These are phyloP conservation scores for Tichodroma muraria DNA, from an alignment of 2,113 vertebrate genomes.

Conservation along the genomic window DNA sequence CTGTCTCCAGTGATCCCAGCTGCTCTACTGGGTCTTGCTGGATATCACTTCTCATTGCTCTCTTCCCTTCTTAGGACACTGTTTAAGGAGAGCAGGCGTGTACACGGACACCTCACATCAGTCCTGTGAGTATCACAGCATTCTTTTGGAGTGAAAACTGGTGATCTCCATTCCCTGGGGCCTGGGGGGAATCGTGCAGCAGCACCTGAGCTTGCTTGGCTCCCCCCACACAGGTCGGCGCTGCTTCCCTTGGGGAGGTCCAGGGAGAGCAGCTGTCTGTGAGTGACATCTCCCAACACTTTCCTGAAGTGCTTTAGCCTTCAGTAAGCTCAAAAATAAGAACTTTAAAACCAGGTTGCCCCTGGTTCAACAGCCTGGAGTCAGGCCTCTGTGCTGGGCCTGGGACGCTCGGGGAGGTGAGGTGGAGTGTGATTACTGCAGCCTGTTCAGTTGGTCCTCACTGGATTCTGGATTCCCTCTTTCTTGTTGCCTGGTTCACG, in stretches of 20 bases:
- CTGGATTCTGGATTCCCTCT: not conserved
- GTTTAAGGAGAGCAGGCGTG: conserved; percentile 81
- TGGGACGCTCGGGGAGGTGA: not conserved
- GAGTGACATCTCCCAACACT: not conserved
- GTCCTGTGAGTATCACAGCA: conserved; percentile 77
- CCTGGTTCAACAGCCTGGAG: not conserved
- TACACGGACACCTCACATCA: conserved; percentile 72
- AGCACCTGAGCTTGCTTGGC: conserved; percentile 25
- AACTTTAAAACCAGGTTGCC: not conserved
- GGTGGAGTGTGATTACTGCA: not conserved
- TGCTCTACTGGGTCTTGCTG: conserved; percentile 52
- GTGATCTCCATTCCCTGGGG: conserved; percentile 19
- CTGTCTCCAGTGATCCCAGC: conserved; percentile 57
- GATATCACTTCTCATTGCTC: conserved; percentile 32
- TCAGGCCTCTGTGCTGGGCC: not conserved
- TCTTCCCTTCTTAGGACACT: conserved; percentile 74
- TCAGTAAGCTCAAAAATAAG: not conserved
- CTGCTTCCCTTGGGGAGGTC: not conserved
- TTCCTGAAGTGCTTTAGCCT: not conserved
- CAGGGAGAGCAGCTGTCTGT: not conserved
- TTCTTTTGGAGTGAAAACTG: conserved; percentile 35
- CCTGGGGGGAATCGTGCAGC: conserved; percentile 25
- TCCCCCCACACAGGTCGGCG: not conserved
- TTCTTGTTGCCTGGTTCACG: not conserved
- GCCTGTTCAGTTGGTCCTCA: not conserved